A percentile compares a stretch with the other conserved stretches of the same genome.
Conservation (phyloP, 1,140 invertebrate species). For the Matsumurasca onukii region DNA sequence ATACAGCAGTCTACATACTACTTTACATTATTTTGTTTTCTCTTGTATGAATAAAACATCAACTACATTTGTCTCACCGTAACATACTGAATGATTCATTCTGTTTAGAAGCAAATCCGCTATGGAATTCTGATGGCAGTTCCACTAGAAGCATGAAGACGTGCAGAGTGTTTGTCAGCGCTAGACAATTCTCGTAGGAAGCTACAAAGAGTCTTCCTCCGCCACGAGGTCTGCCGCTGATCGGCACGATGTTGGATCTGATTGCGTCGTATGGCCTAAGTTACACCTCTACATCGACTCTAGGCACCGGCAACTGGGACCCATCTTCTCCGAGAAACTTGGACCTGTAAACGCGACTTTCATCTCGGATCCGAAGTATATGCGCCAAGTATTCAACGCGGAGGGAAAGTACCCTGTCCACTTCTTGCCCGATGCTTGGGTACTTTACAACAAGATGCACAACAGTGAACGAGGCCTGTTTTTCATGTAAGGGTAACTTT, state of each 20-base stretch:
- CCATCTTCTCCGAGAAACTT: slow-evolving; percentile 70
- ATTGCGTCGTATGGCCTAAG: slow-evolving; percentile 42
- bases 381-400: slow-evolving; percentile 67
- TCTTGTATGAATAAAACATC: too few species aligned
- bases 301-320: slow-evolving; percentile 69
- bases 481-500: slow-evolving; percentile 71
- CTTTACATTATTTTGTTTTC: too few species aligned
- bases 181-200: neutral
- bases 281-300: slow-evolving; percentile 73
- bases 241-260: slow-evolving; percentile 49
- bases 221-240: slow-evolving; percentile 46
- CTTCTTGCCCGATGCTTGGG: slow-evolving; percentile 80
- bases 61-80: too few species aligned
- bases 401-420: slow-evolving; percentile 79
- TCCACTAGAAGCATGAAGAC: too few species aligned
- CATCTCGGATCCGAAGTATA: slow-evolving; percentile 65
- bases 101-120: too few species aligned
- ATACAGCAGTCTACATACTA: too few species aligned
- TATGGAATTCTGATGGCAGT: too few species aligned
- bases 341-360: slow-evolving; percentile 69
- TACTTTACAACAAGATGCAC: slow-evolving; percentile 71
- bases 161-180: too few species aligned
- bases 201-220: slow-evolving; percentile 44
- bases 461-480: slow-evolving; percentile 74
- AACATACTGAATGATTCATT: too few species aligned